phyloP scores from a whole-genome alignment of 2,797 vertebrate species.

The Centropyge bicolor region DNA sequence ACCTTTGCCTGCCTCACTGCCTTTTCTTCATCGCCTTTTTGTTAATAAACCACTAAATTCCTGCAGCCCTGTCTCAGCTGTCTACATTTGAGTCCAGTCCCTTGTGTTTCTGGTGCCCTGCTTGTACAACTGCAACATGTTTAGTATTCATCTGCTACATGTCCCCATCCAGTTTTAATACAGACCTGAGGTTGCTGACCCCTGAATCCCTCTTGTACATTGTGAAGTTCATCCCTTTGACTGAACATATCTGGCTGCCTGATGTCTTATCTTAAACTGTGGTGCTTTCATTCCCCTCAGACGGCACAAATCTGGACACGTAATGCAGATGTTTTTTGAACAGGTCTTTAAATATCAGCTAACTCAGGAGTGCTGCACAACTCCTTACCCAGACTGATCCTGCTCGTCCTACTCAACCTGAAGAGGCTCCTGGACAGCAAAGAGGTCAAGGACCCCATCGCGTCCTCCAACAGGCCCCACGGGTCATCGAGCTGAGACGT shows the following conservation, averaged over 20 bases:
- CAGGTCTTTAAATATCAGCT: not conserved
- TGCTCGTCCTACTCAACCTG: not conserved
- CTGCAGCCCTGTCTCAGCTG: no score
- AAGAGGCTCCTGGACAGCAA: not conserved
- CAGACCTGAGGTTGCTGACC: not conserved
- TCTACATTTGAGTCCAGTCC: no score
- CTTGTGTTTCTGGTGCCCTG: no score
- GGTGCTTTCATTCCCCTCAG: not conserved
- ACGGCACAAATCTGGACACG: not conserved
- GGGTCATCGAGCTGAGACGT: not conserved
- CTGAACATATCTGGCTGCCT: not conserved
- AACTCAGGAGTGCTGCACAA: not conserved
- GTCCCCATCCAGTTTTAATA: not conserved
- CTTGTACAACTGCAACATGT: no score
- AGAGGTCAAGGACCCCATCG: not conserved
- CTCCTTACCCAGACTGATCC: not conserved
- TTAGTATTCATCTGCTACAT: not conserved
- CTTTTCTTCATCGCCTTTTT: no score
- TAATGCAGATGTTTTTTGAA: not conserved
- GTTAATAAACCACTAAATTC: no score
- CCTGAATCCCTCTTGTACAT: not conserved
- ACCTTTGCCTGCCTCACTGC: no score
- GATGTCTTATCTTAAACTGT: not conserved
- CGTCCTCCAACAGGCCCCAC: not conserved
- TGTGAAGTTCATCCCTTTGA: not conserved